Percentiles rank a stretch among this genome's conserved stretches.
These are phyloP conservation scores for Linepithema humile DNA, from an alignment of 1,140 invertebrate genomes.

Conservation along the genomic window DNA sequence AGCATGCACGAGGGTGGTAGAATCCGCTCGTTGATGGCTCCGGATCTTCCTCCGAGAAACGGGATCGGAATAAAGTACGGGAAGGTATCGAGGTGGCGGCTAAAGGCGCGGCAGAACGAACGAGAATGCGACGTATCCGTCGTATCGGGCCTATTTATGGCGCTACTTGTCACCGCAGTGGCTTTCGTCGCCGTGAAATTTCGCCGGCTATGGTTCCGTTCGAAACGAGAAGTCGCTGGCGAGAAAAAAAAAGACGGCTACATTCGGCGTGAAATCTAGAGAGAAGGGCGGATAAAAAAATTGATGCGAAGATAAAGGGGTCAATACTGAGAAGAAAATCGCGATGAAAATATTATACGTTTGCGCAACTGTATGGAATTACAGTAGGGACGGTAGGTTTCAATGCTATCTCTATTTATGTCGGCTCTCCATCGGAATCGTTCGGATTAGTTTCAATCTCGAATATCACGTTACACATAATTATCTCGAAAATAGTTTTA, in stretches of 20 bases:
- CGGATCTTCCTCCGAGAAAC: conserved; percentile 57
- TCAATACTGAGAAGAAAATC: conserved; percentile 1
- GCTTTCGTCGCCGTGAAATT: conserved; percentile 69
- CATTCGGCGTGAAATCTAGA: conserved; percentile 55
- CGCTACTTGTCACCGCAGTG: conserved; percentile 76
- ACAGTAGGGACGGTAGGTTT: background rate
- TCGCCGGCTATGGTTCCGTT: conserved; percentile 69
- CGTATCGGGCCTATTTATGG: conserved; percentile 79
- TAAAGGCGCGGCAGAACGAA: conserved; percentile 55
- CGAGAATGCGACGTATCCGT: conserved; percentile 72
- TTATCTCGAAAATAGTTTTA: conserved; percentile 37
- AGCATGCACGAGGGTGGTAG: conserved; percentile 42
- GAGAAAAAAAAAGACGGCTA: conserved; percentile 30
- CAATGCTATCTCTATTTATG: conserved; percentile 20
- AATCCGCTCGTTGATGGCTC: conserved; percentile 60
- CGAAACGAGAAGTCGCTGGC: conserved; percentile 52
- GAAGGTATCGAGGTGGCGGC: conserved; percentile 62
- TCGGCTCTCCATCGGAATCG: conserved; percentile 16
- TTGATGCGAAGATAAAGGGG: conserved; percentile 10
- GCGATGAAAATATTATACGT: conserved; percentile 14
- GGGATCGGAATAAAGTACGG: conserved; percentile 71
- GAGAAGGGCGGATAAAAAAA: conserved; percentile 48
- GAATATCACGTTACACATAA: conserved; percentile 38
- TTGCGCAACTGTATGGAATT: conserved; percentile 10
- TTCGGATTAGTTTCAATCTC: conserved; percentile 26